These are phyloP conservation scores for Penaeus vannamei DNA, from an alignment of 1,140 invertebrate genomes.

Conservation along the genomic window DNA sequence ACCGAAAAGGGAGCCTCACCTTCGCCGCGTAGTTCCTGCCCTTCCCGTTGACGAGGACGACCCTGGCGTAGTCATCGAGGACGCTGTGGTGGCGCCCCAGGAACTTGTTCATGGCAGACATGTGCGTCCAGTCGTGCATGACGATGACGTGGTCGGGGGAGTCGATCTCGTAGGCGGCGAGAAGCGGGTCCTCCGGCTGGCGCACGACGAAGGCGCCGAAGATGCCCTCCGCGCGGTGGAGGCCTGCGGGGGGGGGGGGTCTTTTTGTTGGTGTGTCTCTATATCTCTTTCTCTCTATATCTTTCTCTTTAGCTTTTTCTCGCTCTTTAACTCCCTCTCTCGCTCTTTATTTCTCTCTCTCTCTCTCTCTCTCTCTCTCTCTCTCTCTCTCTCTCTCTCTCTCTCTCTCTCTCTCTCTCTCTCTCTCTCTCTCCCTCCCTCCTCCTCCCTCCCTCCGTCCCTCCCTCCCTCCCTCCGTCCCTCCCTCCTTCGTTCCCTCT, in stretches of 20 bases:
- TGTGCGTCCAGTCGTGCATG: slow-evolving; percentile 82
- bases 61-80: slow-evolving; percentile 84
- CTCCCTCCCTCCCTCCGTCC: too few relatives aligned
- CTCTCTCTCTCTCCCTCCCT: too few relatives aligned
- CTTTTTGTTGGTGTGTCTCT: too few relatives aligned
- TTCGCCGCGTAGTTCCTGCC: slow-evolving; percentile 71
- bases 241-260: slow-evolving; percentile 62
- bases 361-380: too few relatives aligned
- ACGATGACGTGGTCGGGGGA: slow-evolving; percentile 83
- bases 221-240: slow-evolving; percentile 86
- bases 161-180: slow-evolving; percentile 82
- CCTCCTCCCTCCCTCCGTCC: too few relatives aligned
- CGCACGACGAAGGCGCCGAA: slow-evolving; percentile 85
- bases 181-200: slow-evolving; percentile 81
- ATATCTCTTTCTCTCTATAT: too few relatives aligned
- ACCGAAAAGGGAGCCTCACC: neutral
- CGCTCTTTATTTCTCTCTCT: too few relatives aligned
- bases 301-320: too few relatives aligned
- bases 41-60: slow-evolving; percentile 83
- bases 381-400: too few relatives aligned
- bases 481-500: too few relatives aligned
- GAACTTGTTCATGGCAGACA: neutral
- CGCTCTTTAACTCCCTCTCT: too few relatives aligned
- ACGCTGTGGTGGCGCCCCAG: slow-evolving; percentile 55
- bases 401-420: too few relatives aligned